A percentile compares a stretch with the other conserved stretches of the same genome.
Evolutionary conservation across 2,888 invertebrate species (phyloP).

Genomic region (Drosophila helvetica): DNA sequence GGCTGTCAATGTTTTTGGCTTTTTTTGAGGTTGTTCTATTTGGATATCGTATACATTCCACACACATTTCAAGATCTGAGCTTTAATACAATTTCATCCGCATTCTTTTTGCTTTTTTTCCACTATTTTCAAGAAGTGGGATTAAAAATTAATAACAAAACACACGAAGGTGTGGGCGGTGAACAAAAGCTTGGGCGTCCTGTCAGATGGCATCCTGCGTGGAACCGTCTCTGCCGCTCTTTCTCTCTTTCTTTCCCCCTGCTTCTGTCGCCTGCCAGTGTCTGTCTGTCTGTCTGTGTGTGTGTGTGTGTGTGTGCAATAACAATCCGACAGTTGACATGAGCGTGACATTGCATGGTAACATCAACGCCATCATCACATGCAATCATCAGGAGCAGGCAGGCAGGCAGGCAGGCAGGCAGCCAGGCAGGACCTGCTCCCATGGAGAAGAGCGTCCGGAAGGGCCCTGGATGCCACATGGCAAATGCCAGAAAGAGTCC

Average conservation of each 20-base stretch:
- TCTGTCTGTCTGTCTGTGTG: neutral
- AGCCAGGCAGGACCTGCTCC: neutral
- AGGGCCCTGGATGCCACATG: conserved; percentile 11
- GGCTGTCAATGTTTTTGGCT: conserved; percentile 20
- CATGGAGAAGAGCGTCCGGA: neutral
- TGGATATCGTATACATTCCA: conserved; percentile 6
- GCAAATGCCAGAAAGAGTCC: conserved; percentile 22
- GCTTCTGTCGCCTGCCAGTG: neutral
- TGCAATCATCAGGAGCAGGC: conserved; percentile 51
- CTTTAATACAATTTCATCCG: neutral
- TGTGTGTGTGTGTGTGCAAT: conserved; percentile 33
- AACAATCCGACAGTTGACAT: conserved; percentile 60
- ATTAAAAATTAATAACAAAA: conserved; percentile 37
- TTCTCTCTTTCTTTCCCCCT: neutral
- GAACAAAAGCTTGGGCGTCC: neutral
- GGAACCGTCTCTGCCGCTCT: neutral
- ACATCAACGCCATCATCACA: conserved; percentile 67
- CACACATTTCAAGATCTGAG: neutral
- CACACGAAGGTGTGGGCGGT: conserved; percentile 15
- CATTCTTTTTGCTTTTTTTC: neutral
- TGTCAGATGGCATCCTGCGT: conserved; percentile 8
- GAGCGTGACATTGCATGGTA: conserved; percentile 69
- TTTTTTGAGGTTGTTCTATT: neutral
- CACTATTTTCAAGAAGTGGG: neutral
- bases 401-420: neutral